These are phyloP conservation scores for Sarcophilus harrisii DNA, from an alignment of 2,797 vertebrate genomes.

Conservation along the genomic window DNA sequence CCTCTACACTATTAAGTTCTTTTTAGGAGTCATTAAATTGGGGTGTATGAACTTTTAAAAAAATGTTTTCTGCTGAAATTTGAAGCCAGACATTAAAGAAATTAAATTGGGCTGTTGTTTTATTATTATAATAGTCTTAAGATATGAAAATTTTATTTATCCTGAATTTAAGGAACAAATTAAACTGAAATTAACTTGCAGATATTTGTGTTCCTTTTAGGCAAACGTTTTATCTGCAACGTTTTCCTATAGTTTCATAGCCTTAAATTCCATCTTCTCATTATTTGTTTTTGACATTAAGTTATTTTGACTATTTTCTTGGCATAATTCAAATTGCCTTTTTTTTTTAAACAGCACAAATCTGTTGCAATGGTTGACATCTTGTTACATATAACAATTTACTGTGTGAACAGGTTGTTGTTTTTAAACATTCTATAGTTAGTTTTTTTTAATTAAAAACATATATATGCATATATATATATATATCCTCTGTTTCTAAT, in stretches of 20 bases:
- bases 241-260: slow-evolving; percentile 42
- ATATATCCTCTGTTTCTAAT: not conserved
- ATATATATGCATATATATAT: not conserved
- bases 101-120: slow-evolving; percentile 43
- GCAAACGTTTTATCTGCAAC: slow-evolving; percentile 36
- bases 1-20: not conserved
- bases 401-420: slow-evolving; percentile 26
- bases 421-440: not conserved
- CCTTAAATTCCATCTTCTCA: slow-evolving; percentile 8
- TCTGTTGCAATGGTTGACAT: slow-evolving; percentile 46
- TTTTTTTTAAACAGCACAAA: slow-evolving; percentile 42
- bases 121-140: slow-evolving; percentile 36
- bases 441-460: not conserved
- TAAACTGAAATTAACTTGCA: not conserved
- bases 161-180: slow-evolving; percentile 11
- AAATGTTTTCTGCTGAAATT: slow-evolving; percentile 13
- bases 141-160: slow-evolving; percentile 53
- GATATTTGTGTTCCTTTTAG: slow-evolving; percentile 16
- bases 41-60: not conserved
- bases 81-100: slow-evolving; percentile 59
- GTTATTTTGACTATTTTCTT: slow-evolving; percentile 48
- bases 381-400: slow-evolving; percentile 57
- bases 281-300: slow-evolving; percentile 49
- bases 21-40: not conserved
- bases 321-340: slow-evolving; percentile 31